Conservation (phyloP, 2,113 vertebrate species). For the Erythrocercus mccallii region DNA sequence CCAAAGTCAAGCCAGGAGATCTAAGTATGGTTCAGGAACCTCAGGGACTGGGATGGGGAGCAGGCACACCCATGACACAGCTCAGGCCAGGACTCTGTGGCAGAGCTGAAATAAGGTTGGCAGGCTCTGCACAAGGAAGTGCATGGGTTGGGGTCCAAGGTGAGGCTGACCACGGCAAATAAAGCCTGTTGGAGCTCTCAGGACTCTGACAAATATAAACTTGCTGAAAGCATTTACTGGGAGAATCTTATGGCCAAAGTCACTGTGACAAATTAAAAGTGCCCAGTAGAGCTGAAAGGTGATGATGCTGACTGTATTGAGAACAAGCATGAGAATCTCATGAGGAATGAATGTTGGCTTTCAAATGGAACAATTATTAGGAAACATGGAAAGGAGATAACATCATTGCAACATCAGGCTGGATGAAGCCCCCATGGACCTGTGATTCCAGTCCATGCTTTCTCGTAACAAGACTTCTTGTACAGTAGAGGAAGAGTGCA, state of each 20-base stretch:
- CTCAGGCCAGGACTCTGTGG: background rate
- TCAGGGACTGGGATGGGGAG: background rate
- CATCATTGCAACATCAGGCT: background rate
- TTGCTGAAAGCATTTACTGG: background rate
- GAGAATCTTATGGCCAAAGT: background rate
- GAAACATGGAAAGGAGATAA: background rate
- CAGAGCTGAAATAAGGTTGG: background rate
- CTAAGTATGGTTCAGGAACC: rapidly evolving
- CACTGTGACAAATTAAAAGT: background rate
- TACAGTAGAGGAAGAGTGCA: background rate
- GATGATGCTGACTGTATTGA: background rate
- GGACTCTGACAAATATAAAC: background rate
- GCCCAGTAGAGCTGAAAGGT: background rate
- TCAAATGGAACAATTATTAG: background rate
- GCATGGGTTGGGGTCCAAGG: background rate
- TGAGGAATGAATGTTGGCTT: background rate
- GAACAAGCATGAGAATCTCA: rapidly evolving
- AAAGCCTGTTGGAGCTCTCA: background rate
- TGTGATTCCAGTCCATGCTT: background rate
- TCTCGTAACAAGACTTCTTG: background rate
- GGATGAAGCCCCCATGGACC: background rate
- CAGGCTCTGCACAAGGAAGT: background rate
- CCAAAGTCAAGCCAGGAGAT: background rate
- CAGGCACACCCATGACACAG: no score
- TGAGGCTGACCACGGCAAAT: background rate